Conservation (phyloP, 2,888 invertebrate genomes). For the Eumacrocentrus americanus region DNA sequence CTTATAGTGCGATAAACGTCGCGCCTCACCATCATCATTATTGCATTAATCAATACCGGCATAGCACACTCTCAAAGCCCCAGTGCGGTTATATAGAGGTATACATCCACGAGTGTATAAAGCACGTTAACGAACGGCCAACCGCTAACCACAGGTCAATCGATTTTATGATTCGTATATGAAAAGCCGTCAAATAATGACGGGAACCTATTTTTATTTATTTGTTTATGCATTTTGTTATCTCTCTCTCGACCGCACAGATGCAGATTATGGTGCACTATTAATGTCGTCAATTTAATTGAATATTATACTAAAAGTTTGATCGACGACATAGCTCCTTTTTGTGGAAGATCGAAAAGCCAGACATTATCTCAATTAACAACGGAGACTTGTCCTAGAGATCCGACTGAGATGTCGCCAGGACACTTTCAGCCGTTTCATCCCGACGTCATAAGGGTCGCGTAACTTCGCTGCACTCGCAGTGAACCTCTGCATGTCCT, state of each 20-base stretch:
- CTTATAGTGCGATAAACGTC: constrained; percentile 10
- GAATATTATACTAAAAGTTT: too few species aligned
- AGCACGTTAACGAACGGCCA: constrained; percentile 25
- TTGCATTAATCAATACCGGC: constrained; percentile 26
- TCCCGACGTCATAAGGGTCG: constrained; percentile 60
- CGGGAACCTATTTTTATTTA: background rate
- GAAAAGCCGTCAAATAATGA: background rate
- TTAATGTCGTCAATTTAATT: background rate
- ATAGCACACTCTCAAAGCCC: constrained; percentile 17
- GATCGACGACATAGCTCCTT: too few species aligned
- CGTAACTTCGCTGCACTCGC: constrained; percentile 57
- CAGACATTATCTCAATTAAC: constrained; percentile 5
- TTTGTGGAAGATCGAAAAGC: constrained; percentile 15
- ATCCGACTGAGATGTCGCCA: constrained; percentile 57
- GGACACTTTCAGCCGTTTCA: constrained; percentile 59
- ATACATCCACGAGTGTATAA: constrained; percentile 13
- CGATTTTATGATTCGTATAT: constrained; percentile 1
- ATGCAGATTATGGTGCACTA: background rate
- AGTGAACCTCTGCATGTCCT: constrained; percentile 49
- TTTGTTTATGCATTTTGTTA: constrained; percentile 13
- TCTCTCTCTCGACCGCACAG: constrained; percentile 4
- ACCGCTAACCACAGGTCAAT: constrained; percentile 16
- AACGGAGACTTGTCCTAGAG: constrained; percentile 42
- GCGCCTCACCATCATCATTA: constrained; percentile 21
- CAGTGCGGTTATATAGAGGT: constrained; percentile 3